Evolutionary conservation across 2,797 vertebrate species (phyloP), one percentile per base, ranked within the genome.

Genomic region (Danio tinwini): DNA sequence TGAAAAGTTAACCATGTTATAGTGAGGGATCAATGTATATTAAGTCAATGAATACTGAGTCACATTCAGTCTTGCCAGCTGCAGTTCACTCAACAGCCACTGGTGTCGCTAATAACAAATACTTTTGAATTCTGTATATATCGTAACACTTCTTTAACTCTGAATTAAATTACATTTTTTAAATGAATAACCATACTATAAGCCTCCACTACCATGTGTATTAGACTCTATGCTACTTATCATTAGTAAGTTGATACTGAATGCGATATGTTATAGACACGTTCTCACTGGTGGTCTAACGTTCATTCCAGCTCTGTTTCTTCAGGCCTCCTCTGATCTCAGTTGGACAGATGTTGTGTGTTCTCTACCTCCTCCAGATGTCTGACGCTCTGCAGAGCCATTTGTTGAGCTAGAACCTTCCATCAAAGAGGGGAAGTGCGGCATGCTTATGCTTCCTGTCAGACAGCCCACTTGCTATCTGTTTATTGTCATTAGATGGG

Each of bases 291-390:
- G 64, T 84, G 79, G 58, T 81, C 72, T 58, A n/a, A 62, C 50
- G 6, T 50, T 52, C 42, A 67, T 70, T 71, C 53, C 7, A 69
- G 17, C 4, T 5, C 42, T 81, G 13, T 61, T 45, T 80, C 69
- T 68, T 17, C 14, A 65, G 67, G 37, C 45, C 72, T 76, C 29
- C n/a, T 77, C 76, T 74, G n/a, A 53, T 80, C 76, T 77, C 52
- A 77, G 52, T 74, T 37, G 52, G 76, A 72, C 76, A 84, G 80
- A 82, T 82, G 62, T 71, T 69, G 44, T 65, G 58, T 77, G 59
- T 81, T 81, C 37, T 72, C 71, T 78, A 29, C 74, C 78, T 78
- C 80, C 65, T 78, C 80, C 81, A 81, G 70, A 86, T 82, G 61
- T 76, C 65, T 82, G 82, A 56, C 52, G 58, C 64, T 77, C 52